Evolutionary conservation across 2,113 vertebrate genomes (phyloP).

Genomic region (Ptilorrhoa leucosticta): DNA sequence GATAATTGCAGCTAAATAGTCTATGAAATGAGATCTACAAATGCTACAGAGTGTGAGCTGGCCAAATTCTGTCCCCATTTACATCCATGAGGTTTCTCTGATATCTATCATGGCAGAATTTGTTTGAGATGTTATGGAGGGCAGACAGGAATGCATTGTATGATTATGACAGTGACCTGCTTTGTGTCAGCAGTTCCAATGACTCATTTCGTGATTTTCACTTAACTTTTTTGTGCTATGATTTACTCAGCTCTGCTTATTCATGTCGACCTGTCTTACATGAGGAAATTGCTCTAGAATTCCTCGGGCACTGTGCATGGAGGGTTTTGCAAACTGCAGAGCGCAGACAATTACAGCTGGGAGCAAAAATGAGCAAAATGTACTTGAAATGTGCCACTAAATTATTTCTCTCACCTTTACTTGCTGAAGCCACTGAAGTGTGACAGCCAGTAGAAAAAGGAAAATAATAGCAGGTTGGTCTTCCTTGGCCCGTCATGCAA

Average conservation of each 20-base stretch:
- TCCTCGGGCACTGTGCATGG: not conserved
- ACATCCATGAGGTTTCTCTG: not conserved
- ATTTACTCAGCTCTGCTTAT: not conserved
- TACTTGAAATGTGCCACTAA: not conserved
- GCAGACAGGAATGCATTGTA: not conserved
- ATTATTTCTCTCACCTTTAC: slow-evolving; percentile 19
- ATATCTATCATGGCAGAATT: not conserved
- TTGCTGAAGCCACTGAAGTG: not conserved
- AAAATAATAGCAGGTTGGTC: not conserved
- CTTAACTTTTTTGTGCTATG: not conserved
- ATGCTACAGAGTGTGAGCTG: not conserved
- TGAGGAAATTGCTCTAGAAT: not conserved
- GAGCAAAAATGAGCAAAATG: slow-evolving; percentile 20
- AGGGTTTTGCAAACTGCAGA: not conserved
- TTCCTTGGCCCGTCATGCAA: not conserved
- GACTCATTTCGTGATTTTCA: not conserved
- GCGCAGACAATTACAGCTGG: not conserved
- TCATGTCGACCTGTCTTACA: not conserved
- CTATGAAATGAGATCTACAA: slow-evolving; percentile 18
- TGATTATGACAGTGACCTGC: not conserved
- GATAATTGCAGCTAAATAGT: slow-evolving; percentile 32
- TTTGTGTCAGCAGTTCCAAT: not conserved
- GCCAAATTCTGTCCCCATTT: not conserved
- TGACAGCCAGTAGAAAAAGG: not conserved
- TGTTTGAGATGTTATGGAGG: not conserved